Conservation (phyloP, 2,888 invertebrate species). For the Lordiphosa fenestrarum region DNA sequence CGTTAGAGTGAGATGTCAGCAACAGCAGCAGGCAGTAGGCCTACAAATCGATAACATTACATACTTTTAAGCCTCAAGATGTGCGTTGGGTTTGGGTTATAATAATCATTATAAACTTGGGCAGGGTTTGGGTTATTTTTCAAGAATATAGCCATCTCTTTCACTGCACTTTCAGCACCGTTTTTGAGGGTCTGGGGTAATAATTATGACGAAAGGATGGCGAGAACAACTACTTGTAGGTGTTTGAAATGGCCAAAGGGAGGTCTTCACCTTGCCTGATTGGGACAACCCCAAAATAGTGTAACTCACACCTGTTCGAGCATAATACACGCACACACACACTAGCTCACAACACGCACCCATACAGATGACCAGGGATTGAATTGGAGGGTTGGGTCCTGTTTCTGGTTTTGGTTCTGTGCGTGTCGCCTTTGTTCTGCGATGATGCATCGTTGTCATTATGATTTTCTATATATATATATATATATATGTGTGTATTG, state of each 20-base stretch:
- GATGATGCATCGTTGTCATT: constrained; percentile 74
- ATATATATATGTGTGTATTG: constrained; percentile 1
- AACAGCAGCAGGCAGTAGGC: constrained; percentile 25
- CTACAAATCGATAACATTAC: constrained; percentile 58
- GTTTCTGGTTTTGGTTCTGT: constrained; percentile 47
- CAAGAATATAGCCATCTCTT: constrained; percentile 7
- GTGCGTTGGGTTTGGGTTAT: constrained; percentile 29
- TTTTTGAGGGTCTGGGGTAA: constrained; percentile 3
- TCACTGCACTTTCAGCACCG: constrained; percentile 1
- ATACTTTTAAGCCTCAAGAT: constrained; percentile 55
- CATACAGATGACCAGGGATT: neutral
- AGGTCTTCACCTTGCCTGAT: constrained; percentile 48
- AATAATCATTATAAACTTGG: constrained; percentile 61
- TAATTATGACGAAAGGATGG: constrained; percentile 6
- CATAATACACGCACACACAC: neutral
- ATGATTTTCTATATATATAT: constrained; percentile 64
- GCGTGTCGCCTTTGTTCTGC: constrained; percentile 72
- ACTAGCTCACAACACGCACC: neutral
- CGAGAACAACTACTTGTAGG: constrained; percentile 7
- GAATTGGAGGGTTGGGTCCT: constrained; percentile 19
- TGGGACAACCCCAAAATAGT: constrained; percentile 37
- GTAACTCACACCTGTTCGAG: constrained; percentile 23
- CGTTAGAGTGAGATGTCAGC: constrained; percentile 49
- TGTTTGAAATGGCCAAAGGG: constrained; percentile 11
- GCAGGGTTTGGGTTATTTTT: neutral